Evolutionary conservation across 2,888 invertebrate genomes (phyloP), one percentile per base, ranked within the genome.

Genomic region (Hirudinaria manillensis): DNA sequence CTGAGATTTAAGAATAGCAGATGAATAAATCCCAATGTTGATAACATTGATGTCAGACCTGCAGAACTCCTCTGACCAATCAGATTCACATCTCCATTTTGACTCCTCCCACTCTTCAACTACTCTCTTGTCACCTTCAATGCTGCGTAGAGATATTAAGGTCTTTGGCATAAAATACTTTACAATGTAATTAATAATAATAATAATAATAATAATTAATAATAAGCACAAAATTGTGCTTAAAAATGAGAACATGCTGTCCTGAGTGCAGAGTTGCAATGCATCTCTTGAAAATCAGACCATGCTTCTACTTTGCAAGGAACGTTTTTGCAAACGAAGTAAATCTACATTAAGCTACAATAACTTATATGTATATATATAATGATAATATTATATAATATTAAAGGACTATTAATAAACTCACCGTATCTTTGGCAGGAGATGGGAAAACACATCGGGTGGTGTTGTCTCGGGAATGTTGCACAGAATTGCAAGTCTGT

Each of bases 401-500:
- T 72, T 72, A n/a, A 27, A 24, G n/a, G 16, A n/a, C 38, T 45
- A 45, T 45, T 1, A 13, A 3, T 7, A 3, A 53, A 55, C 53
- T 56, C 6, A 73, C 73, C 34, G 7, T 19, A 73, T 29, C 10
- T 27, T 36, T 0, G 91, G 91, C 79, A 91, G 82, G 71, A 91
- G 83, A 71, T 88, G 88, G 81, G 84, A 80, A 83, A 91, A 92
- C 71, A 89, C 88, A 70, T 86, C 80, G 2, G 92, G 91, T 79
- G 88, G 87, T 16, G 89, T 86, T 0, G 91, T 91, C 86, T 92
- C 92, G 19, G 92, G 91, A 79, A 92, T 87, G 81, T 89, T 89
- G 75, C 89, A 88, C 56, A 91, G 82, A 38, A 91, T 89, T 0
- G 89, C 85, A 74, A 92, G 83, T 70, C 84, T 84, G 79, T 68